These are phyloP conservation scores for Andrena flavipes DNA, from an alignment of 2,888 invertebrate species.

Conservation along the genomic window DNA sequence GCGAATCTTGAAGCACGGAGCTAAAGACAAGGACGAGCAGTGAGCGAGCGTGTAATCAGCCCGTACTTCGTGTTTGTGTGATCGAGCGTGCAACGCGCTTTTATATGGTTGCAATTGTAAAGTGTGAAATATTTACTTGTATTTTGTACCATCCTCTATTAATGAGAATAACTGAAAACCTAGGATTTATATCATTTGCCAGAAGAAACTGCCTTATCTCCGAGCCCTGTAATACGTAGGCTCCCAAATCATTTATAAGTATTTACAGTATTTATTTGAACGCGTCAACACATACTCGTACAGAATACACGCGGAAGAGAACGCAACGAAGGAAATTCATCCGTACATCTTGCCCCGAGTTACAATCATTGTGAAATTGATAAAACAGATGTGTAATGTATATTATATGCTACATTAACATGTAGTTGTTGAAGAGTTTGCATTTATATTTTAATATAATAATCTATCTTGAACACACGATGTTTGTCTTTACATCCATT, in stretches of 20 bases:
- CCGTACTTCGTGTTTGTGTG: conserved; percentile 40
- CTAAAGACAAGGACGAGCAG: conserved; percentile 99
- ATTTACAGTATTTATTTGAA: conserved; percentile 45
- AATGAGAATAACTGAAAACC: conserved; percentile 49
- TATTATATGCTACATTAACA: conserved; percentile 70
- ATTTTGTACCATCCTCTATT: conserved; percentile 56
- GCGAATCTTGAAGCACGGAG: conserved; percentile 99
- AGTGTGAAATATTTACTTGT: conserved; percentile 60
- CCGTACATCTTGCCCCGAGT: conserved; percentile 2
- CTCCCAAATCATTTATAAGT: conserved; percentile 4
- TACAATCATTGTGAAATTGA: conserved; percentile 36
- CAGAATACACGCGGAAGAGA: background rate
- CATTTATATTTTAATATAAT: conserved; percentile 84
- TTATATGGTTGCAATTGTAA: conserved; percentile 52
- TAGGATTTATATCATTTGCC: conserved; percentile 45
- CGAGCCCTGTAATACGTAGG: conserved; percentile 22
- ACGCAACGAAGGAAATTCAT: background rate
- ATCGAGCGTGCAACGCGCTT: conserved; percentile 32
- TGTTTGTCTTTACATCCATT: conserved; percentile 47
- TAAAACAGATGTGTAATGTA: conserved; percentile 61
- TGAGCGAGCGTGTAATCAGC: conserved; percentile 79
- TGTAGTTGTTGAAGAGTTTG: conserved; percentile 77
- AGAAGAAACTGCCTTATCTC: conserved; percentile 45
- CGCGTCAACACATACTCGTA: background rate
- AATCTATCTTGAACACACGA: conserved; percentile 58